These are phyloP conservation scores for Stercorarius parasiticus DNA, from an alignment of 2,113 vertebrate species.

Conservation along the genomic window DNA sequence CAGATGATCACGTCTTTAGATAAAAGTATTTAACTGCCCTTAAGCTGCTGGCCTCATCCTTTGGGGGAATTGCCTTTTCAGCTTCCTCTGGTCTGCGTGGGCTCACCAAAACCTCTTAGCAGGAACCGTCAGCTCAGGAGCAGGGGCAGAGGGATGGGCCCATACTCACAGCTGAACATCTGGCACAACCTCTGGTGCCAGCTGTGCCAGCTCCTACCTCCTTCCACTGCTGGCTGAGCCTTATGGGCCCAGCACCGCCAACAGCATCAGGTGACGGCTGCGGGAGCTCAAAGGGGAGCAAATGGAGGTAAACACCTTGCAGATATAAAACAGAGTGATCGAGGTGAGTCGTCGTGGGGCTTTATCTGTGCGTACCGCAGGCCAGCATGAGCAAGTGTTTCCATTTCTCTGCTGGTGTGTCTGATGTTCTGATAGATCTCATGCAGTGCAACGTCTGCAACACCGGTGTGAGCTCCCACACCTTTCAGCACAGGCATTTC, in stretches of 20 bases:
- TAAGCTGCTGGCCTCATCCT: neutral
- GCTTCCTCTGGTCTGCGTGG: neutral
- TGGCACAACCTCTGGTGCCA: neutral
- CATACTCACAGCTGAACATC: neutral
- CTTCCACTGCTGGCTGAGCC: neutral
- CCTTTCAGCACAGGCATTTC: neutral
- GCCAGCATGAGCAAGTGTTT: neutral
- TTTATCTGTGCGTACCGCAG: too few species aligned
- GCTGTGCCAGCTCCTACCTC: neutral
- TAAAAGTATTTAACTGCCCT: neutral
- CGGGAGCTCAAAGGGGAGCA: neutral
- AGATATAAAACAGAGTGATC: neutral
- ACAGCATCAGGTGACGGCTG: neutral
- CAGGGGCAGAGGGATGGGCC: neutral
- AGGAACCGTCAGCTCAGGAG: neutral
- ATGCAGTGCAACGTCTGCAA: neutral
- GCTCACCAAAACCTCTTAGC: neutral
- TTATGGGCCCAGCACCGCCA: fast-evolving
- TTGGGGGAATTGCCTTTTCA: neutral
- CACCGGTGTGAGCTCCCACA: neutral
- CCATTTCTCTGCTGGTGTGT: neutral
- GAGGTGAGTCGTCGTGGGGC: neutral
- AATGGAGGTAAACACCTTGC: neutral
- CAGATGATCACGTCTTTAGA: neutral
- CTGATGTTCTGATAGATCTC: neutral